Evolutionary conservation across 1,140 invertebrate genomes (phyloP).

Genomic region (Hylaeus volcanicus): DNA sequence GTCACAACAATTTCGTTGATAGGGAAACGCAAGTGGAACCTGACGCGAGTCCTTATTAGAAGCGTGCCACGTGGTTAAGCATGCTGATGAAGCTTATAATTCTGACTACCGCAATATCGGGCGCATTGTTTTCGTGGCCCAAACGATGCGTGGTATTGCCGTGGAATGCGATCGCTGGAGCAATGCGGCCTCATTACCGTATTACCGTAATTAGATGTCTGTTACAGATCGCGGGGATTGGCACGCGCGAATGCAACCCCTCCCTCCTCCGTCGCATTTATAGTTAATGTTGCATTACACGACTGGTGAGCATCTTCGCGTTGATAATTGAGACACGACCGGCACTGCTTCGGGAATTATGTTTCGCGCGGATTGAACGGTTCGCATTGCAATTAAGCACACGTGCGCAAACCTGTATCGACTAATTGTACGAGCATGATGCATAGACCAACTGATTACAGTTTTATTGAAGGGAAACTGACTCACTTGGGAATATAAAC

Average conservation of each 20-base stretch:
- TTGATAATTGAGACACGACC: slow-evolving; percentile 41
- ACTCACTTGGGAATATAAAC: no score
- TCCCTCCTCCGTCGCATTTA: slow-evolving; percentile 7
- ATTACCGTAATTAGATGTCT: slow-evolving; percentile 65
- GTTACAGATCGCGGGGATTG: slow-evolving; percentile 54
- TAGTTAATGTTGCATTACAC: slow-evolving; percentile 41
- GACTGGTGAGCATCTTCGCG: slow-evolving; percentile 28
- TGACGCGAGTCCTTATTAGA: slow-evolving; percentile 7
- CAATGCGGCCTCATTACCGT: slow-evolving; percentile 55
- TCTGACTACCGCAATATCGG: slow-evolving; percentile 18
- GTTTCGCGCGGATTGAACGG: slow-evolving; percentile 2
- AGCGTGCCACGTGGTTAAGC: neutral
- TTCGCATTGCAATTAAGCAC: neutral
- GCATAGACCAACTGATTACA: no score
- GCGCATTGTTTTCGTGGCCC: slow-evolving; percentile 55
- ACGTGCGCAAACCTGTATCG: neutral
- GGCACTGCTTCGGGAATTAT: slow-evolving; percentile 15
- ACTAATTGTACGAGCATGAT: no score
- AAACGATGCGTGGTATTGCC: slow-evolving; percentile 59
- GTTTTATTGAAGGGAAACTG: no score
- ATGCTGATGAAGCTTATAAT: slow-evolving; percentile 34
- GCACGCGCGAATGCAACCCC: neutral
- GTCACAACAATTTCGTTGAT: slow-evolving; percentile 14
- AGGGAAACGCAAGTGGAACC: slow-evolving; percentile 10
- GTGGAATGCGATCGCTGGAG: slow-evolving; percentile 52